Percentiles rank a stretch among this genome's conserved stretches.
phyloP scores from a whole-genome alignment of 2,113 vertebrate species.

The Rhegmatorhina hoffmannsi region DNA sequence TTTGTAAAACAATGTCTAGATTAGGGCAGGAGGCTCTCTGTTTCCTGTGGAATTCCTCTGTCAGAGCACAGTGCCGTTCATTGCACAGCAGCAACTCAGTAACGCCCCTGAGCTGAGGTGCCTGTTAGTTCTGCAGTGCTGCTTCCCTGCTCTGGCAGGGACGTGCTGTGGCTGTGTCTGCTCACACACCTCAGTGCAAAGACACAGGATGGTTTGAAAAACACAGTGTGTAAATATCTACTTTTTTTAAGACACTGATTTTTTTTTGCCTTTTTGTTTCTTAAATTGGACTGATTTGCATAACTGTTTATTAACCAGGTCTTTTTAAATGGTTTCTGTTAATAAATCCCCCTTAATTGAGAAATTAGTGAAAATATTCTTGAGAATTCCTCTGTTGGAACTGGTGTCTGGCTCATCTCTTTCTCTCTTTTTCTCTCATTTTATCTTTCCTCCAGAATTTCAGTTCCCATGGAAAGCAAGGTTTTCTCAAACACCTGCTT shows the following conservation, averaged over 20 bases:
- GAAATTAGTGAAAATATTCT: not conserved
- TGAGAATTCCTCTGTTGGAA: not conserved
- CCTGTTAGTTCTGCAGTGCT: not conserved
- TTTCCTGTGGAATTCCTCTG: not conserved
- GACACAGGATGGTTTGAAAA: not conserved
- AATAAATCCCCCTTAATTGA: not conserved
- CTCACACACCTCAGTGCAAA: not conserved
- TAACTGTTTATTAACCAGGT: not conserved
- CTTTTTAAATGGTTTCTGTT: not conserved
- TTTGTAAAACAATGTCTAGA: constrained; percentile 35
- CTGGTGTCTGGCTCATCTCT: not conserved
- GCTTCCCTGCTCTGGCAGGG: not conserved
- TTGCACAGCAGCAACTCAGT: not conserved
- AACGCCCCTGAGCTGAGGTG: not conserved
- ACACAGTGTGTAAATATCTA: not conserved
- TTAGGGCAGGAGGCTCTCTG: not conserved
- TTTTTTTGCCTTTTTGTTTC: not conserved
- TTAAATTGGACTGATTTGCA: not conserved
- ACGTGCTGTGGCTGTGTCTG: not conserved
- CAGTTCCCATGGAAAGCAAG: not conserved
- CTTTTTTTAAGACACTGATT: not conserved
- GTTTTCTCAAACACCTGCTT: not conserved
- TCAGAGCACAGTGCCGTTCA: not conserved
- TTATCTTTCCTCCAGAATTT: not conserved
- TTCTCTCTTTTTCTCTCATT: fast-evolving